Evolutionary conservation across 1,140 invertebrate species (phyloP).

Genomic region (Lasaia peninsularis): DNA sequence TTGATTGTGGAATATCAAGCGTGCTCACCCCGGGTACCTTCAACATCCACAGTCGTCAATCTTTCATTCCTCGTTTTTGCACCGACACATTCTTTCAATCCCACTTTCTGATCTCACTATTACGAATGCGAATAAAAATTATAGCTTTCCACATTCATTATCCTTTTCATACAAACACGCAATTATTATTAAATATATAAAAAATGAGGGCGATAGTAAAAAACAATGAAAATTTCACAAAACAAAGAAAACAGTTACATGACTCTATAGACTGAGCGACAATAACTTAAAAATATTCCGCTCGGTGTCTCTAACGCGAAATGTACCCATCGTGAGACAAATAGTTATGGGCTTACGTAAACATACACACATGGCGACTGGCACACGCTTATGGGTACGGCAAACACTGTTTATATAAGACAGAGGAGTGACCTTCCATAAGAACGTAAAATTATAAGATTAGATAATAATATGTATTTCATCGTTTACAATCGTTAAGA

Average conservation of each 20-base stretch:
- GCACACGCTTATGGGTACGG: conserved; percentile 27
- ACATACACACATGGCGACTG: conserved; percentile 19
- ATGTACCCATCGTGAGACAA: conserved; percentile 20
- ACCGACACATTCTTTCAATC: too few species aligned
- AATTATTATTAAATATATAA: too few species aligned
- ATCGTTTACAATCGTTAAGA: neutral
- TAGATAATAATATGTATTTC: conserved; percentile 38
- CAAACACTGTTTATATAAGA: conserved; percentile 42
- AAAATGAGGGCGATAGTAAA: too few species aligned
- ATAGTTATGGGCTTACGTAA: conserved; percentile 31
- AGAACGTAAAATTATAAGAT: conserved; percentile 35
- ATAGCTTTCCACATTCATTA: too few species aligned
- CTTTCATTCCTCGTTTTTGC: too few species aligned
- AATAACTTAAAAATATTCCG: neutral
- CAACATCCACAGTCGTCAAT: too few species aligned
- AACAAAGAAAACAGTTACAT: neutral
- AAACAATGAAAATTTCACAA: too few species aligned
- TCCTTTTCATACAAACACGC: too few species aligned
- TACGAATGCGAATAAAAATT: too few species aligned
- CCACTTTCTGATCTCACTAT: too few species aligned
- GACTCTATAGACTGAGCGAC: neutral
- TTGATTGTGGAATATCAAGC: too few species aligned
- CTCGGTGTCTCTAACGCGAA: conserved; percentile 1
- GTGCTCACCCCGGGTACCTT: too few species aligned
- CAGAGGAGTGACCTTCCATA: conserved; percentile 35